phyloP scores from a whole-genome alignment of 2,888 invertebrate species.

The Imbricaverruca yamaguchii region DNA sequence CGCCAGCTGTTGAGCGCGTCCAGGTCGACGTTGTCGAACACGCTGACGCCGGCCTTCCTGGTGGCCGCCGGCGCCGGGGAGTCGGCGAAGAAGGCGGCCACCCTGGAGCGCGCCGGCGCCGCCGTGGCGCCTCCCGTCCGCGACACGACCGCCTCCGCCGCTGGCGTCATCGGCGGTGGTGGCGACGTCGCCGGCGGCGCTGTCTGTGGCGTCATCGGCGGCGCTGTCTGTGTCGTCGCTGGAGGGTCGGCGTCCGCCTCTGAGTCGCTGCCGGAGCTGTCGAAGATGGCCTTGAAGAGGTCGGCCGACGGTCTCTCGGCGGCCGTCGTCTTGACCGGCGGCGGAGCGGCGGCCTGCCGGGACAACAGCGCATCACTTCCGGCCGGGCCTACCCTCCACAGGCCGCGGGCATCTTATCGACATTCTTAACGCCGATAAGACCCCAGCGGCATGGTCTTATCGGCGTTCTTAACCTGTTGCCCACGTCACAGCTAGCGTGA shows the following conservation, averaged over 20 bases:
- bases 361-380: no score
- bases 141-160: background rate
- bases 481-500: no score
- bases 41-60: slow-evolving; percentile 26
- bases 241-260: slow-evolving; percentile 47
- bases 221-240: background rate
- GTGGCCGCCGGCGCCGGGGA: background rate
- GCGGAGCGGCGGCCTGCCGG: no score
- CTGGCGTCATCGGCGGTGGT: background rate
- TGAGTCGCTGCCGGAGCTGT: slow-evolving; percentile 61
- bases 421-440: no score
- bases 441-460: no score
- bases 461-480: no score
- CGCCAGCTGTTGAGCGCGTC: slow-evolving; percentile 30
- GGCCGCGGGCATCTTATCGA: no score
- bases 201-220: background rate
- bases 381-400: no score
- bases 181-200: slow-evolving; percentile 1
- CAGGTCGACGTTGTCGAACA: slow-evolving; percentile 33
- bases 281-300: slow-evolving; percentile 81
- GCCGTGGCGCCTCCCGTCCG: background rate
- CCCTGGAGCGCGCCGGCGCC: background rate
- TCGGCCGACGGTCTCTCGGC: slow-evolving; percentile 45
- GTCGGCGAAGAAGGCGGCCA: background rate
- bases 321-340: no score